Base-by-base conservation (phyloP, 2,797 vertebrate genomes). In the Cephalopachus bancanus region DNA sequence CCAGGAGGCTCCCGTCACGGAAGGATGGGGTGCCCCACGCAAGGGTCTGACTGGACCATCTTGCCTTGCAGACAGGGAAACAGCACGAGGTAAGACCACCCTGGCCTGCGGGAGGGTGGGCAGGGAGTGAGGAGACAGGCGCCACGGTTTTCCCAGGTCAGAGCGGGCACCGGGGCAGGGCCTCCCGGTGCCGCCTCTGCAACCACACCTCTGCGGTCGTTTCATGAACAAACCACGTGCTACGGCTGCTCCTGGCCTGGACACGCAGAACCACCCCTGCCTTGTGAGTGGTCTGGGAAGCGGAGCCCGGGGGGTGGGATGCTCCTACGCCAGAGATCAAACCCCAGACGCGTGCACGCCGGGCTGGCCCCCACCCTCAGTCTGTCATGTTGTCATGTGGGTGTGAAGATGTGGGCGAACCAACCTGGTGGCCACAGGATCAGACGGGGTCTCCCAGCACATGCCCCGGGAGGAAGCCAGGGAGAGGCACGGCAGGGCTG, bases 41-140 rank as follows among this genome's bases (percentile, higher is more conserved):
- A 37, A 0, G 44, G 30, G 33, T 37, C 53, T 97, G 55, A 97
- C 28, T 7, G 1, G 85, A 89, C 62, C 6, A 14, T 59, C 1
- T 1, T 96, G 49, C 96, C n/a, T 98, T 97, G 94, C 94, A 97
- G 97, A 94, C 62, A 96, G 93, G 83, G 92, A 12, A 71, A 6
- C 59, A 71, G 3, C 12, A 75, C 10, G 6, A 97, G 97, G 97
- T 97, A 91, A 95, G 93, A 12, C 10, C 1, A 4, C 7, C 53
- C 84, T 4, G 33, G 81, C 37, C 24, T 16, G 7, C 1, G 26
- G 72, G 59, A 24, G 51, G 30, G 15, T 17, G 6, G 2, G 26
- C 11, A 30, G 12, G 59, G 1, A 26, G 28, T 2, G 20, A 8
- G 4, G 16, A 15, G 53, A 20, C 10, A n/a, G 74, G 53, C 33